Evolutionary conservation across 2,888 invertebrate genomes (phyloP).

Genomic region (Pammene aurita): DNA sequence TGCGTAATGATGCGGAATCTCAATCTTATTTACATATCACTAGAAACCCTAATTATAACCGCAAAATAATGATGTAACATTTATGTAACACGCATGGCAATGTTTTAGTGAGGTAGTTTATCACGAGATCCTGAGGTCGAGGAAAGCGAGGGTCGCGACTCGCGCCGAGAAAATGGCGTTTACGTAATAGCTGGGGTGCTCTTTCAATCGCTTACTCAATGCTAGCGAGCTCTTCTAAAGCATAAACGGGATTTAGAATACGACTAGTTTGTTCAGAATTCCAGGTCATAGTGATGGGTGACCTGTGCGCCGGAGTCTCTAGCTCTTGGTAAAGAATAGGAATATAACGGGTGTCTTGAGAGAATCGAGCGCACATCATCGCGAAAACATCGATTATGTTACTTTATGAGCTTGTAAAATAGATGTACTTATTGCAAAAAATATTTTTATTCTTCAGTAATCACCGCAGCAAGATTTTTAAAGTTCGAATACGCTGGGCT

Average conservation of each 20-base stretch:
- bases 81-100: conserved; percentile 39
- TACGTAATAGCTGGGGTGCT: conserved; percentile 46
- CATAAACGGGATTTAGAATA: not conserved
- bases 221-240: not conserved
- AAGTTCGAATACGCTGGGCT: no score
- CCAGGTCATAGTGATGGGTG: not conserved
- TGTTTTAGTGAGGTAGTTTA: conserved; percentile 45
- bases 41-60: conserved; percentile 37
- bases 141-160: conserved; percentile 58
- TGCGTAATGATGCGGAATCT: conserved; percentile 32
- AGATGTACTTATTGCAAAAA: conserved; percentile 27
- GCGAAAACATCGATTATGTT: conserved; percentile 43
- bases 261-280: not conserved
- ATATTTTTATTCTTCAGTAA: not conserved
- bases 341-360: conserved; percentile 12
- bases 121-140: conserved; percentile 56
- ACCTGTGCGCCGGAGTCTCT: not conserved
- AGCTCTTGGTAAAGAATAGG: not conserved
- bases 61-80: conserved; percentile 37
- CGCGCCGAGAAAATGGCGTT: conserved; percentile 54
- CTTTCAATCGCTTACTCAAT: not conserved
- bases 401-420: conserved; percentile 34
- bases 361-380: conserved; percentile 41
- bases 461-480: no score
- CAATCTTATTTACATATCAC: conserved; percentile 26